Evolutionary conservation across 2,888 invertebrate species (phyloP), one percentile per base, ranked within the genome.

Genomic region (Nomada fabriciana): DNA sequence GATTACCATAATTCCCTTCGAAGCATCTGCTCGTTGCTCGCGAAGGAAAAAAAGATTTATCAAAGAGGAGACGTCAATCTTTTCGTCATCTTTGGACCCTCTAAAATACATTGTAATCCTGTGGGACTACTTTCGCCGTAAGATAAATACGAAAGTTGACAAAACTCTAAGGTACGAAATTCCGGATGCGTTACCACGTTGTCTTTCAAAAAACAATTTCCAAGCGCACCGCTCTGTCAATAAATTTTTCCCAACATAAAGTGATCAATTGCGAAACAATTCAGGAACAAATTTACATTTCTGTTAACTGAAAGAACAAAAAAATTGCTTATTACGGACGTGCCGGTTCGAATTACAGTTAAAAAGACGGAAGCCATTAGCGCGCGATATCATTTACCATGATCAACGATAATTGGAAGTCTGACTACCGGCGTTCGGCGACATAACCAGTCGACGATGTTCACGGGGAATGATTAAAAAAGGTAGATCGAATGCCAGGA

Each of bases 1-100:
- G 53, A 63, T 72, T 52, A 72, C 15, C 64, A 65, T 65, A 29
- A 73, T 57, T 64, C 43, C 20, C n/a, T n/a, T 36, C 20, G 20
- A 47, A 13, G 2, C 18, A n/a, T 50, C 20, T 59, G 15, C 18
- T 29, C 18, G 50, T 29, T 25, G 36, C 64, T n/a, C 0, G 61
- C 20, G n/a, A 11, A 18, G 23, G 2, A 15, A 4, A 15, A 29
- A 10, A 9, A 55, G 18, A 68, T 43, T 68, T 68, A 55, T 68
- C 53, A 1, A 9, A 7, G 2, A 13, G 20, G 10, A 53, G 20
- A 15, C 36, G 36, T 47, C 57, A 59, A 59, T 18, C 18, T 50
- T 64, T 25, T 5, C 18, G 25, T n/a, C 29, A 70, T 60, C 47
- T 50, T 60, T 9, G 9, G 59, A 29, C 55, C 43, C 15, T n/a